Evolutionary conservation across 2,888 invertebrate species (phyloP).

Genomic region (Dasypolia templi): DNA sequence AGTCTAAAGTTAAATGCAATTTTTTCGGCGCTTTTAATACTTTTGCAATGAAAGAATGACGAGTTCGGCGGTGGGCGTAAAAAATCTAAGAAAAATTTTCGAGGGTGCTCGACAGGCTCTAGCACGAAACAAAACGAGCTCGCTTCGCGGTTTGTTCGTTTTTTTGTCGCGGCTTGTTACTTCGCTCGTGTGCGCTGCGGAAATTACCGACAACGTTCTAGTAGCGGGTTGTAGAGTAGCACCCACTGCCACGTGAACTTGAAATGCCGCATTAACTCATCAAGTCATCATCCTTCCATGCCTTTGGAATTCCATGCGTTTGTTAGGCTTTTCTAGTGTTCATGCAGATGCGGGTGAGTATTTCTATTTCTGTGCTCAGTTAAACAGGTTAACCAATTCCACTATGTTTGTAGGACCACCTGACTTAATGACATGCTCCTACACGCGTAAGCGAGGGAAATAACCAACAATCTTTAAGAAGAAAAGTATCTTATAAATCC

Average conservation of each 20-base stretch:
- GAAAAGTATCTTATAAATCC: slow-evolving; percentile 22
- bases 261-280: slow-evolving; percentile 44
- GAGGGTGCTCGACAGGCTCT: slow-evolving; percentile 64
- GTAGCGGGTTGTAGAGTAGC: slow-evolving; percentile 50
- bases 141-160: slow-evolving; percentile 72
- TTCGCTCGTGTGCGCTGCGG: slow-evolving; percentile 71
- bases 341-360: slow-evolving; percentile 1
- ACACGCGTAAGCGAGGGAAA: not conserved
- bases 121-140: slow-evolving; percentile 75
- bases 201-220: slow-evolving; percentile 70
- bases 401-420: not conserved
- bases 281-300: slow-evolving; percentile 30
- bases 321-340: slow-evolving; percentile 13
- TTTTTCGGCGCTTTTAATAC: slow-evolving; percentile 44
- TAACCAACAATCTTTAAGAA: slow-evolving; percentile 5
- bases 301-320: too few species aligned
- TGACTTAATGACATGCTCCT: not conserved
- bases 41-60: slow-evolving; percentile 60
- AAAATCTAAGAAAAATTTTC: slow-evolving; percentile 63
- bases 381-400: not conserved
- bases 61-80: slow-evolving; percentile 54
- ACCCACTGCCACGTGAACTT: slow-evolving; percentile 48
- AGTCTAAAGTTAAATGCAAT: slow-evolving; percentile 44
- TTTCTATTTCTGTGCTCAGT: not conserved
- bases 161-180: slow-evolving; percentile 83